A percentile compares a stretch with the other conserved stretches of the same genome.
phyloP scores from a whole-genome alignment of 2,113 vertebrate genomes.

The Calyptomena viridis region DNA sequence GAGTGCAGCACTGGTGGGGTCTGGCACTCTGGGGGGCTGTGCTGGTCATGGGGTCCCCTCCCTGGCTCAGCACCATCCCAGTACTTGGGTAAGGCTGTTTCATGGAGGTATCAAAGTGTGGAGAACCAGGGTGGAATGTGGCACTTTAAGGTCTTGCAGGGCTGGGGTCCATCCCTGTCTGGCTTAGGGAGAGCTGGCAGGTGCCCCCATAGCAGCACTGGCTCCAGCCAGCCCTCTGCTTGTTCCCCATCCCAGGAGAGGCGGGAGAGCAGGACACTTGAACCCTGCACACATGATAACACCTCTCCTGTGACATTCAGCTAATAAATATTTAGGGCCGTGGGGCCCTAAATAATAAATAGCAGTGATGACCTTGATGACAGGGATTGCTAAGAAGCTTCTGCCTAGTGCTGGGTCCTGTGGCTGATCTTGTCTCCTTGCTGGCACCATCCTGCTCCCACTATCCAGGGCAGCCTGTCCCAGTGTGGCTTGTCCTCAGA shows the following conservation, averaged over 20 bases:
- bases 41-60: background rate
- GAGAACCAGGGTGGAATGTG: background rate
- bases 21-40: fast-evolving
- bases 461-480: background rate
- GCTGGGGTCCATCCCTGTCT: background rate
- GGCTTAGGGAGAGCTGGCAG: background rate
- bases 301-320: background rate
- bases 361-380: background rate
- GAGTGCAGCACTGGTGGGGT: background rate
- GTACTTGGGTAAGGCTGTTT: background rate
- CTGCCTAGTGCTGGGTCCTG: fast-evolving
- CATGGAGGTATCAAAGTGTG: background rate
- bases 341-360: background rate
- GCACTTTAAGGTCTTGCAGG: background rate
- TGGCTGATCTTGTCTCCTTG: background rate
- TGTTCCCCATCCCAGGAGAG: background rate
- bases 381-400: background rate
- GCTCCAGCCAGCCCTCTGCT: background rate
- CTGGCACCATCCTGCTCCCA: background rate
- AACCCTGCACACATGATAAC: fast-evolving
- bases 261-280: background rate
- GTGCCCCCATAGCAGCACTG: background rate
- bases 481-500: background rate
- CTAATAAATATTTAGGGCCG: background rate
- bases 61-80: background rate